These are phyloP conservation scores for Drosophila mojavensis DNA, from an alignment of 1,140 invertebrate genomes.

Conservation along the genomic window DNA sequence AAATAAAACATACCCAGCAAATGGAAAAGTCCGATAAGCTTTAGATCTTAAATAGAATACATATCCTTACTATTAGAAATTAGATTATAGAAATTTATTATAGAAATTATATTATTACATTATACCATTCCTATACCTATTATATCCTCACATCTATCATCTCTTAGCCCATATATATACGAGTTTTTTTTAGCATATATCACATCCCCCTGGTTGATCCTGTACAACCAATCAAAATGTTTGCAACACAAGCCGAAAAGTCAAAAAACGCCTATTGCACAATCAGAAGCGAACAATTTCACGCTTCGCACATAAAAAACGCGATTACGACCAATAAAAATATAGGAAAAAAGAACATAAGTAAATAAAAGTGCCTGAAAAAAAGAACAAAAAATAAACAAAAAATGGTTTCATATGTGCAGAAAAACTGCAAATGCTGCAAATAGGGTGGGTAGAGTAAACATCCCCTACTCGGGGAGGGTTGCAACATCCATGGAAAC, in stretches of 20 bases:
- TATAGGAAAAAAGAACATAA: conserved; percentile 27
- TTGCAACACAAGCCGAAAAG: conserved; percentile 46
- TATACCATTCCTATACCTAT: not conserved
- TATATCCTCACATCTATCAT: not conserved
- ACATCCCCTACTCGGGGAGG: conserved; percentile 65
- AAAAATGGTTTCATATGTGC: conserved; percentile 37
- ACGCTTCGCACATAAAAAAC: conserved; percentile 64
- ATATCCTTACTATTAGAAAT: too few species aligned
- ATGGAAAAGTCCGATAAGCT: not conserved
- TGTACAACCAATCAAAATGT: conserved; percentile 64
- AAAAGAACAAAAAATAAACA: conserved; percentile 7
- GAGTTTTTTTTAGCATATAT: not conserved
- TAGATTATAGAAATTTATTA: too few species aligned
- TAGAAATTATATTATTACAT: too few species aligned
- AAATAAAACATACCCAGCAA: conserved; percentile 1
- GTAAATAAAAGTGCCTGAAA: conserved; percentile 32
- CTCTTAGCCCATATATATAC: not conserved
- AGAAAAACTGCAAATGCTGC: conserved; percentile 41
- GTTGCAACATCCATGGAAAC: conserved; percentile 53
- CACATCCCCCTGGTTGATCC: conserved; percentile 1
- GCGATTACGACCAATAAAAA: conserved; percentile 72
- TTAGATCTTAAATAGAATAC: too few species aligned
- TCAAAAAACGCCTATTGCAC: conserved; percentile 67
- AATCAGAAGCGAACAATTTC: conserved; percentile 54
- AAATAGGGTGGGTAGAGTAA: conserved; percentile 56